Conservation (phyloP, 2,888 invertebrate species). For the Seira ritae region DNA sequence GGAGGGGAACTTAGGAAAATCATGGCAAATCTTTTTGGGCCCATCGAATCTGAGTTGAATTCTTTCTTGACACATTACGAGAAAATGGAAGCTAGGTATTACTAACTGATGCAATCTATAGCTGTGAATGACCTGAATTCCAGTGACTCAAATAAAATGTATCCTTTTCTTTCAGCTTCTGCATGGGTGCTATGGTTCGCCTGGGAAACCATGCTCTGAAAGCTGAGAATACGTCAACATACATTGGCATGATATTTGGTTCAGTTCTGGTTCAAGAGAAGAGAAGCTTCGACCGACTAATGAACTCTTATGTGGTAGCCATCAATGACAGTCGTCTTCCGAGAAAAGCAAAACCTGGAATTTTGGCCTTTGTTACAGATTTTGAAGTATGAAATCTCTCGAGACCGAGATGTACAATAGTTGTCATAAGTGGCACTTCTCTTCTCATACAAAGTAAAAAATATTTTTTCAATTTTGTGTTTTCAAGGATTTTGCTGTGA, state of each 20-base stretch:
- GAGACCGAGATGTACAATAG: background rate
- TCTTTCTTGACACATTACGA: constrained; percentile 91
- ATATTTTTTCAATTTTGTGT: background rate
- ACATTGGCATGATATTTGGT: constrained; percentile 91
- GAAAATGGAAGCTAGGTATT: constrained; percentile 91
- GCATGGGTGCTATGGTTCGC: constrained; percentile 94
- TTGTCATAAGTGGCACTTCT: too few species aligned
- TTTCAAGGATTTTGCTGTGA: constrained; percentile 84
- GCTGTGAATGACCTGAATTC: too few species aligned
- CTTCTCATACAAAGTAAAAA: background rate
- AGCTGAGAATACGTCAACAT: constrained; percentile 90
- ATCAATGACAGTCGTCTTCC: constrained; percentile 87
- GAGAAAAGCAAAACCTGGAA: constrained; percentile 88
- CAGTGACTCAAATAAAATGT: too few species aligned
- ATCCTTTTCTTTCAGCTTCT: constrained; percentile 81
- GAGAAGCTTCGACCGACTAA: constrained; percentile 92
- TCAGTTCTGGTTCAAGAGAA: constrained; percentile 91
- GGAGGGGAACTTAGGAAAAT: constrained; percentile 86
- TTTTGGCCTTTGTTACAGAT: constrained; percentile 91
- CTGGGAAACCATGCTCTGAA: constrained; percentile 95
- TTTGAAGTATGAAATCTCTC: constrained; percentile 81
- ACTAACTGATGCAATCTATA: background rate
- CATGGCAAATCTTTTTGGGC: constrained; percentile 93
- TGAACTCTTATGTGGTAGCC: constrained; percentile 88
- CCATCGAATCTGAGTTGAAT: constrained; percentile 90